Percentiles rank a stretch among this genome's conserved stretches.
Evolutionary conservation across 2,797 vertebrate species (phyloP).

Genomic region (Crypturellus tataupa): DNA sequence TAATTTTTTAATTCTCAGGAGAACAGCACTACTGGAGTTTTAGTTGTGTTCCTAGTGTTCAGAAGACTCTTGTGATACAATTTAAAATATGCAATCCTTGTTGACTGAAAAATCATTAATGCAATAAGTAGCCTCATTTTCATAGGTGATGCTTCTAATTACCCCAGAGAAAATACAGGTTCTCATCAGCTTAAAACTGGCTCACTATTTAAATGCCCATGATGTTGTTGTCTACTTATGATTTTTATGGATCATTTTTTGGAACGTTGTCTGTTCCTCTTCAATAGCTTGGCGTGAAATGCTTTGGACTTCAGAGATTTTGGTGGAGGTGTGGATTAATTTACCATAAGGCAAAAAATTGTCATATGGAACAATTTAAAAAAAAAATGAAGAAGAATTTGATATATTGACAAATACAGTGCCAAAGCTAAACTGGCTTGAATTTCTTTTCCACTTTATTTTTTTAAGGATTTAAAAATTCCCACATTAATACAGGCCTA

Average conservation of each 20-base stretch:
- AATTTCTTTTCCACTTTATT: neutral
- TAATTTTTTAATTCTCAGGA: neutral
- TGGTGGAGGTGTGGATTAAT: neutral
- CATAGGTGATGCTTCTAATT: neutral
- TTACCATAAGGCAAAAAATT: neutral
- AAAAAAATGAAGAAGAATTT: neutral
- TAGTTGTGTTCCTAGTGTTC: neutral
- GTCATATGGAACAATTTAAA: neutral
- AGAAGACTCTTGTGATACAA: neutral
- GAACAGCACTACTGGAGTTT: neutral
- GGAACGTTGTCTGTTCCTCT: neutral
- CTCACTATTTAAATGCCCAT: neutral
- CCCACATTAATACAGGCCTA: neutral
- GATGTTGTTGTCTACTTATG: neutral
- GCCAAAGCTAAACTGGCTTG: neutral
- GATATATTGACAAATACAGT: neutral
- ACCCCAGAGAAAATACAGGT: neutral
- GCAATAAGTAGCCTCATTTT: neutral
- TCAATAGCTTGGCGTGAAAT: neutral
- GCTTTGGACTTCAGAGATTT: neutral
- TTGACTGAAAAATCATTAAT: neutral
- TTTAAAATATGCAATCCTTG: neutral
- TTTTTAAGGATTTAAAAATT: neutral
- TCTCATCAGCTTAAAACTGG: neutral
- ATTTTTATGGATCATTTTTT: neutral